phyloP scores from a whole-genome alignment of 2,888 invertebrate genomes.

The Tetanocera ferruginea region DNA sequence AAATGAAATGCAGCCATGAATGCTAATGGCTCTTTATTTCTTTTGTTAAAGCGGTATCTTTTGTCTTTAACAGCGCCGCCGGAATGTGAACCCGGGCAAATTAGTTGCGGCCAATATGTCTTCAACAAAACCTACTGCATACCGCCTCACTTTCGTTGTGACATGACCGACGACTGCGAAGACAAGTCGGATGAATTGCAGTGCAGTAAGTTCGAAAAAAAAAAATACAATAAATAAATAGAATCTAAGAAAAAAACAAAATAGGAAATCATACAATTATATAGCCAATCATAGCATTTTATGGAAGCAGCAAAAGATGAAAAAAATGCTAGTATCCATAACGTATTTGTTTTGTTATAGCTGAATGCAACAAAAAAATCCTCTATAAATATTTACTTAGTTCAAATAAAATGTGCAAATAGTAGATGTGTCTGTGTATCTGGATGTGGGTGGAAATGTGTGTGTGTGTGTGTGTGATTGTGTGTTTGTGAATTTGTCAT shows the following conservation, averaged over 20 bases:
- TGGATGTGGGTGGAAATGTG: too few relatives aligned
- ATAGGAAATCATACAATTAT: background rate
- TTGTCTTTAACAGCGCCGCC: constrained; percentile 81
- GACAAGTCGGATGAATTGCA: constrained; percentile 95
- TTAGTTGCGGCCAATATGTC: constrained; percentile 92
- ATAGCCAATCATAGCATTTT: background rate
- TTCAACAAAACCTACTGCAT: constrained; percentile 97
- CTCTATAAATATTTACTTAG: too few relatives aligned
- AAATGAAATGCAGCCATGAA: background rate
- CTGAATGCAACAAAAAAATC: constrained; percentile 23
- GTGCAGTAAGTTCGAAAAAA: constrained; percentile 84
- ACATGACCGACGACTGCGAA: constrained; percentile 94
- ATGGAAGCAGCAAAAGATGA: background rate
- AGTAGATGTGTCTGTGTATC: too few relatives aligned
- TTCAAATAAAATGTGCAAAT: too few relatives aligned
- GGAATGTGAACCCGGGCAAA: constrained; percentile 91
- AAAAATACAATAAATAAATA: background rate
- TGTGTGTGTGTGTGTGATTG: too few relatives aligned
- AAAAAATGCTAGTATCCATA: constrained; percentile 6
- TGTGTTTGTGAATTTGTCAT: too few relatives aligned
- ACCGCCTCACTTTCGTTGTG: constrained; percentile 93
- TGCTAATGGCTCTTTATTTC: constrained; percentile 3
- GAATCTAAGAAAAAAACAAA: background rate
- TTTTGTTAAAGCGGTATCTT: background rate
- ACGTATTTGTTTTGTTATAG: constrained; percentile 36